Evolutionary conservation across 2,888 invertebrate genomes (phyloP).

Genomic region (Aphodius sticticus): DNA sequence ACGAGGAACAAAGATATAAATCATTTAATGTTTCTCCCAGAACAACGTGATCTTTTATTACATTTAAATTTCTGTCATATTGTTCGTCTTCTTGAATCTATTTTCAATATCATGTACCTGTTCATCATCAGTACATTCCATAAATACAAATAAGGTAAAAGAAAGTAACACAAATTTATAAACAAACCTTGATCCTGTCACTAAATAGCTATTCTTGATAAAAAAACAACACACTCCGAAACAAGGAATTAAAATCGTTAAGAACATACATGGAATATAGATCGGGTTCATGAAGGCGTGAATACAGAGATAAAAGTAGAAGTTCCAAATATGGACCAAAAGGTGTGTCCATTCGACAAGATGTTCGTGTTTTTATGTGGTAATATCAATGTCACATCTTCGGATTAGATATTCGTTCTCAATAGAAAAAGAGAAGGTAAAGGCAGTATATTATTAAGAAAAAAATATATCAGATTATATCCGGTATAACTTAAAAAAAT

Average conservation of each 20-base stretch:
- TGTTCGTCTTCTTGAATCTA: too few relatives aligned
- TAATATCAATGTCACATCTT: not conserved
- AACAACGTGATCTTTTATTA: too few relatives aligned
- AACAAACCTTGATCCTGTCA: too few relatives aligned
- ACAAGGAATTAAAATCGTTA: not conserved
- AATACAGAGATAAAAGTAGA: not conserved
- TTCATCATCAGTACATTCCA: too few relatives aligned
- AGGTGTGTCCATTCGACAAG: not conserved
- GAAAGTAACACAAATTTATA: too few relatives aligned
- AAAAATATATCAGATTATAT: too few relatives aligned
- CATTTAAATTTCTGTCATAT: too few relatives aligned
- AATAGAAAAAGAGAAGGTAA: not conserved
- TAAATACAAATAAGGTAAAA: too few relatives aligned
- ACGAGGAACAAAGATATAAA: not conserved
- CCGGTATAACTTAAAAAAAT: not conserved
- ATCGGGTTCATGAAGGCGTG: not conserved
- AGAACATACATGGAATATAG: not conserved
- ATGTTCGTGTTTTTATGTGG: not conserved
- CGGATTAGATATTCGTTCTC: not conserved
- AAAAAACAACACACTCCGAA: not conserved
- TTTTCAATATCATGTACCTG: too few relatives aligned
- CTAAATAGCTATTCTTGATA: not conserved
- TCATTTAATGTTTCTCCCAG: too few relatives aligned
- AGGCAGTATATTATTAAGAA: not conserved
- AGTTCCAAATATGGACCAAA: not conserved